phyloP scores from a whole-genome alignment of 2,797 vertebrate species.

The Euthynnus affinis region DNA sequence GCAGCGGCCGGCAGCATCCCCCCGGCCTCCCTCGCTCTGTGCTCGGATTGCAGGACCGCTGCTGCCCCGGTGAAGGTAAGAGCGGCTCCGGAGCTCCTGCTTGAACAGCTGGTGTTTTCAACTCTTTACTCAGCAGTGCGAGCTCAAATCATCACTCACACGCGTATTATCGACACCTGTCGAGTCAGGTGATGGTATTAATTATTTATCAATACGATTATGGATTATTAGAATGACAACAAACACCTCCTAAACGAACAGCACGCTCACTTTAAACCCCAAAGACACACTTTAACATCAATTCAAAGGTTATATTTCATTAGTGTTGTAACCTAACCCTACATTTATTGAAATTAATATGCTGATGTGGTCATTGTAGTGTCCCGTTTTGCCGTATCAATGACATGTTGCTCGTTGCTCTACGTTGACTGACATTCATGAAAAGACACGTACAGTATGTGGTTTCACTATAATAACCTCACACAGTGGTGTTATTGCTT shows the following conservation, averaged over 20 bases:
- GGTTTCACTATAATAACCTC: background rate
- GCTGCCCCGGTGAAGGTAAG: constrained; percentile 80
- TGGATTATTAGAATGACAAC: background rate
- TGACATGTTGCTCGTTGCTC: constrained; percentile 55
- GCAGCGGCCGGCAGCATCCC: constrained; percentile 47
- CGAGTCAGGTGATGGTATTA: background rate
- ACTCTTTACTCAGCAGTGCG: background rate
- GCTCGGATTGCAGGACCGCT: constrained; percentile 70
- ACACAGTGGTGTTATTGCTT: background rate
- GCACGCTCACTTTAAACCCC: background rate
- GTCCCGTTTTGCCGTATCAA: background rate
- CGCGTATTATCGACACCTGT: background rate
- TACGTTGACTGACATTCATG: constrained; percentile 1
- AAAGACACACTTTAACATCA: background rate
- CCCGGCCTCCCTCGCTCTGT: constrained; percentile 72
- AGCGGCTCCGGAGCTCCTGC: constrained; percentile 60
- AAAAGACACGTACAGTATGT: background rate
- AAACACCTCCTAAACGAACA: background rate
- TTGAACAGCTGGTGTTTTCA: background rate
- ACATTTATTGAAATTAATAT: too few relatives aligned
- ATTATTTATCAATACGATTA: background rate
- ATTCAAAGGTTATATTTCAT: background rate
- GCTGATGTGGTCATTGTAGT: background rate
- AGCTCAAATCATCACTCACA: background rate
- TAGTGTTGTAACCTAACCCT: fast-evolving